Base-by-base conservation (phyloP, 2,888 invertebrate species). In the Tinea pellionella region DNA sequence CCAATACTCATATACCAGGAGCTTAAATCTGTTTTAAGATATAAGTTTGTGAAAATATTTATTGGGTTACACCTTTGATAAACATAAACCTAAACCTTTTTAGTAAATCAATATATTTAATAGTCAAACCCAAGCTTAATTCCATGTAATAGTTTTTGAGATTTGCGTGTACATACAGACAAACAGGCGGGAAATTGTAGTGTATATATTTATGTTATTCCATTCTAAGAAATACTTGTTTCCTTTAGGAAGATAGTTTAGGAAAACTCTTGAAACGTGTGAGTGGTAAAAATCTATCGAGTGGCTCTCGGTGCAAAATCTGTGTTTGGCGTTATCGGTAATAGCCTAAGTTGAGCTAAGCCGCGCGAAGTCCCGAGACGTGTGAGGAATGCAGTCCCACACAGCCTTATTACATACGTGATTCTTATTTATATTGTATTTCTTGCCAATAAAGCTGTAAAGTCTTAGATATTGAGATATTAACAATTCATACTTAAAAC, bases 341-440 rank as follows among this genome's bases (percentile, higher is more conserved):
- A 83, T 80, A 78, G 80, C 70, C 75, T 75, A 82, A 86, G 79
- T 85, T 81, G 70, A 74, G 68, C 73, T 84, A 85, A 86, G 69
- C 68, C 69, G 70, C 68, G 70, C 72, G 61, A 41, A 62, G 59
- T 76, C 67, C 69, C 67, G 65, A 74, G 53, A 86, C 86, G 86
- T 85, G 86, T 78, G 77, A 78, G 75, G 86, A 85, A 86, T 86
- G 77, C 78, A 71, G 70, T 67, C 63, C 66, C 68, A 63, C 69
- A 67, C 70, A 71, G 73, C 69, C 77, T 83, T 86, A 87, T 86
- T 87, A 86, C 85, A 84, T 80, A 86, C 87, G 87, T 86, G 86
- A 84, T 86, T 84, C 80, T 80, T 86, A 85, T 85, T 85, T 86
- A 85, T 87, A 86, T 84, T 77, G 82, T 81, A 80, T 80, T 75